Evolutionary conservation across 2,797 vertebrate genomes (phyloP).

Genomic region (Poecilia wingei): DNA sequence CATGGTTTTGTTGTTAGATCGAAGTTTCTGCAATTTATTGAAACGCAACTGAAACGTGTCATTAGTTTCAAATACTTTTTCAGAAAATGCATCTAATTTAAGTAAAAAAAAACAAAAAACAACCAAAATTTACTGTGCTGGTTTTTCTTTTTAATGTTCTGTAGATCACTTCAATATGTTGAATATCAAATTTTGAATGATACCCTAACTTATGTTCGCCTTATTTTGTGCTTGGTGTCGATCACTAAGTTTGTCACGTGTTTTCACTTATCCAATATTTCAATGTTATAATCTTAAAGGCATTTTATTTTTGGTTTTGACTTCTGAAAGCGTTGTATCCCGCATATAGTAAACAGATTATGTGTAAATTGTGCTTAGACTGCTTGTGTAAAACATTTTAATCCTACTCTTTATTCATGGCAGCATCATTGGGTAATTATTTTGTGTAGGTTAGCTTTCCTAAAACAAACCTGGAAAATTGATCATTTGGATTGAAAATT

Average conservation of each 20-base stretch:
- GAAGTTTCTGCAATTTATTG: not conserved
- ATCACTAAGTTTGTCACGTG: not conserved
- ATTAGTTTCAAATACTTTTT: not conserved
- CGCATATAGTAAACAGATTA: not conserved
- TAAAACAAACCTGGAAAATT: not conserved
- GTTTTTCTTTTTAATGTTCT: not conserved
- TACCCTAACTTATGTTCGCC: not conserved
- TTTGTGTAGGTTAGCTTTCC: not conserved
- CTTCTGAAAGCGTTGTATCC: not conserved
- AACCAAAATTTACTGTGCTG: not conserved
- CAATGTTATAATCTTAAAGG: not conserved
- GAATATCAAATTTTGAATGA: not conserved
- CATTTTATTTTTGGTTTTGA: not conserved
- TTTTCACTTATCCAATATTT: not conserved
- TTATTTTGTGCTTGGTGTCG: not conserved
- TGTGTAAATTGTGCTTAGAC: not conserved
- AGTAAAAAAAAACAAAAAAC: not conserved
- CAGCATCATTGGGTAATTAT: not conserved
- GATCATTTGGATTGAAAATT: not conserved
- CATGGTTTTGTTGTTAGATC: not conserved
- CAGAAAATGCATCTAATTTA: not conserved
- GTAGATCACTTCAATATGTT: not conserved
- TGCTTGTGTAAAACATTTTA: not conserved
- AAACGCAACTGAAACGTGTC: not conserved
- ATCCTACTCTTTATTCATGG: not conserved